phyloP scores from a whole-genome alignment of 1,140 invertebrate species.

The Sycophaga agraensis region DNA sequence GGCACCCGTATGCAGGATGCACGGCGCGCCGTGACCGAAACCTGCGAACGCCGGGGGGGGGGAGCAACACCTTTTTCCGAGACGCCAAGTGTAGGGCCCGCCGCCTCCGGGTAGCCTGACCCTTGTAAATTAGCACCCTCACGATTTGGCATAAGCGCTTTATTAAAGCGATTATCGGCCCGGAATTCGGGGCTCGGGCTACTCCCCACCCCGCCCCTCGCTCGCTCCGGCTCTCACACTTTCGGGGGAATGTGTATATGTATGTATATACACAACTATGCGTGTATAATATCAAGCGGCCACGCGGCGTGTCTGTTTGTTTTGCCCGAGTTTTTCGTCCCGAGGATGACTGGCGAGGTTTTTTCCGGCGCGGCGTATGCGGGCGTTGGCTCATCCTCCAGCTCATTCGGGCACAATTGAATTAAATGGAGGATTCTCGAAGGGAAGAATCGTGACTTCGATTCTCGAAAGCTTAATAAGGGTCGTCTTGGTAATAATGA shows the following conservation, averaged over 20 bases:
- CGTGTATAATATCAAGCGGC: no score
- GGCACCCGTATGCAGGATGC: not conserved
- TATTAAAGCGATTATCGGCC: constrained; percentile 11
- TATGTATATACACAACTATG: no score
- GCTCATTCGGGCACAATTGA: not conserved
- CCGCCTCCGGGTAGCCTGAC: not conserved
- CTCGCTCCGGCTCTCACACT: not conserved
- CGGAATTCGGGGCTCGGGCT: no score
- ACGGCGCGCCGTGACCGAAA: not conserved
- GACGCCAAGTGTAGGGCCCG: not conserved
- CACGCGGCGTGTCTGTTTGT: constrained; percentile 1
- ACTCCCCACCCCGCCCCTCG: no score
- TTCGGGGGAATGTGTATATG: no score
- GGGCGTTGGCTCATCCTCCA: not conserved
- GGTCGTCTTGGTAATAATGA: not conserved
- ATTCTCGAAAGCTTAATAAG: no score
- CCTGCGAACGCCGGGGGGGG: not conserved
- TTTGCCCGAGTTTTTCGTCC: not conserved
- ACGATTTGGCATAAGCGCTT: constrained; percentile 16
- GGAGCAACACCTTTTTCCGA: not conserved
- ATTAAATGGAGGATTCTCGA: not conserved
- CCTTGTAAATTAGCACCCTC: constrained; percentile 11
- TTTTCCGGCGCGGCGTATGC: not conserved
- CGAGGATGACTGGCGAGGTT: not conserved
- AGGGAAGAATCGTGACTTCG: no score